Conservation (phyloP, 2,888 invertebrate species). For the Zaprionus lineosus region DNA sequence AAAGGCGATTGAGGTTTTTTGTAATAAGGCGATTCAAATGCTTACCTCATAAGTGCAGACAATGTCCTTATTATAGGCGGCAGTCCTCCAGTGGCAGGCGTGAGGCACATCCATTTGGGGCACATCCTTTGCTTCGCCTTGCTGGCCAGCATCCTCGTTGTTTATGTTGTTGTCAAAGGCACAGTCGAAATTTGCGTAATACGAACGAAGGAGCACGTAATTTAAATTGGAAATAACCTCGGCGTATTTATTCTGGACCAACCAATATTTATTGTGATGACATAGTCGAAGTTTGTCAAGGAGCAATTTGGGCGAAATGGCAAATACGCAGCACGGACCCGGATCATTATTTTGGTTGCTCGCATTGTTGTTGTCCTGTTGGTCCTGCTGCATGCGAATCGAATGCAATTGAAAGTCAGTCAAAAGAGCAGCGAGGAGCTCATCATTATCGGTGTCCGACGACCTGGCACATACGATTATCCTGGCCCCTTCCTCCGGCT, state of each 20-base stretch:
- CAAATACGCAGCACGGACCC: slow-evolving; percentile 57
- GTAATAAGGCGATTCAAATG: slow-evolving; percentile 69
- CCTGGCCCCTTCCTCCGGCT: slow-evolving; percentile 44
- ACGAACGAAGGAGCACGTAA: slow-evolving; percentile 80
- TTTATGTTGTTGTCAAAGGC: slow-evolving; percentile 52
- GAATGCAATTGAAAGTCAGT: slow-evolving; percentile 82
- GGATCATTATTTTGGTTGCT: slow-evolving; percentile 65
- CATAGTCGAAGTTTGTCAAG: slow-evolving; percentile 82
- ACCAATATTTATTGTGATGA: slow-evolving; percentile 83
- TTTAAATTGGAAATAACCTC: slow-evolving; percentile 83
- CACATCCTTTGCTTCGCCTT: slow-evolving; percentile 15
- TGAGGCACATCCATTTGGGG: not conserved
- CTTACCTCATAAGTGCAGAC: slow-evolving; percentile 82
- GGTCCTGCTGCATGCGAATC: slow-evolving; percentile 59
- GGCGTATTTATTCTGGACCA: slow-evolving; percentile 83
- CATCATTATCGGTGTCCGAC: slow-evolving; percentile 81
- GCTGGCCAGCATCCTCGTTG: slow-evolving; percentile 9
- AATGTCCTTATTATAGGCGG: slow-evolving; percentile 63
- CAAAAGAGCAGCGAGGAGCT: slow-evolving; percentile 82
- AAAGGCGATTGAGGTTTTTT: slow-evolving; percentile 23
- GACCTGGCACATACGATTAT: slow-evolving; percentile 59
- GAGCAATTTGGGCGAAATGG: slow-evolving; percentile 82
- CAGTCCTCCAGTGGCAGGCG: slow-evolving; percentile 37
- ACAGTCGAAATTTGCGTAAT: slow-evolving; percentile 77
- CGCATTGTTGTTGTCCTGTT: slow-evolving; percentile 29